Evolutionary conservation across 2,113 vertebrate genomes (phyloP).

Genomic region (Artemisiospiza belli): DNA sequence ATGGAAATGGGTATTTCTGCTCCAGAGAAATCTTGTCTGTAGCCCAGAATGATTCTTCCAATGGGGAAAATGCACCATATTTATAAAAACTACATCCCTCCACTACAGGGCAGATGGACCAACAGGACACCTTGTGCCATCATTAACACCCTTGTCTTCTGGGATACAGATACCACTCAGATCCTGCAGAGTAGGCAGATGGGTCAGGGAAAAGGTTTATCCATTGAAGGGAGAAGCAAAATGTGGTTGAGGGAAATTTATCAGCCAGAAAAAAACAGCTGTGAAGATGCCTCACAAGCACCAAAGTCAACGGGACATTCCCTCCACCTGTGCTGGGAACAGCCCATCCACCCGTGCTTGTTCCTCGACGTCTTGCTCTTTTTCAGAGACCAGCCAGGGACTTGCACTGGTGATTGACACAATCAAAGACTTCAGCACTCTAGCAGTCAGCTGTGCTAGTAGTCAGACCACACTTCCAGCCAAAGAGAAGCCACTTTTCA

Average conservation of each 20-base stretch:
- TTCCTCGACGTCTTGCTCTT: not conserved
- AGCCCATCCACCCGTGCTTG: rapidly evolving
- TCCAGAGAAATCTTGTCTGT: not conserved
- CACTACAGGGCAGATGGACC: not conserved
- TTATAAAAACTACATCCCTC: not conserved
- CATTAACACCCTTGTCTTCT: not conserved
- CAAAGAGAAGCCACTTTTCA: not conserved
- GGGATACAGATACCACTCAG: not conserved
- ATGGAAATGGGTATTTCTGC: not conserved
- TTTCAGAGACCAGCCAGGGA: not conserved
- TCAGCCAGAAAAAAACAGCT: not conserved
- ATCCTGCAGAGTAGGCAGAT: not conserved
- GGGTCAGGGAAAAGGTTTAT: not conserved
- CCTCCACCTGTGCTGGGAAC: not conserved
- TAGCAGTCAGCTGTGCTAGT: not conserved
- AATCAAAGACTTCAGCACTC: not conserved
- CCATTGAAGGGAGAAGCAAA: not conserved
- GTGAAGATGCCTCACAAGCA: not conserved
- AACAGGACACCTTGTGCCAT: not conserved
- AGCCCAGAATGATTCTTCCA: not conserved
- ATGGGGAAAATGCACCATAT: not conserved
- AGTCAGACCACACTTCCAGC: not conserved
- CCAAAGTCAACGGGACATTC: not conserved
- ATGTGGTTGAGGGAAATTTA: not conserved
- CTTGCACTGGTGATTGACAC: not conserved